These are phyloP conservation scores for Trachymyrmex cornetzi DNA, from an alignment of 1,140 invertebrate genomes.

Conservation along the genomic window DNA sequence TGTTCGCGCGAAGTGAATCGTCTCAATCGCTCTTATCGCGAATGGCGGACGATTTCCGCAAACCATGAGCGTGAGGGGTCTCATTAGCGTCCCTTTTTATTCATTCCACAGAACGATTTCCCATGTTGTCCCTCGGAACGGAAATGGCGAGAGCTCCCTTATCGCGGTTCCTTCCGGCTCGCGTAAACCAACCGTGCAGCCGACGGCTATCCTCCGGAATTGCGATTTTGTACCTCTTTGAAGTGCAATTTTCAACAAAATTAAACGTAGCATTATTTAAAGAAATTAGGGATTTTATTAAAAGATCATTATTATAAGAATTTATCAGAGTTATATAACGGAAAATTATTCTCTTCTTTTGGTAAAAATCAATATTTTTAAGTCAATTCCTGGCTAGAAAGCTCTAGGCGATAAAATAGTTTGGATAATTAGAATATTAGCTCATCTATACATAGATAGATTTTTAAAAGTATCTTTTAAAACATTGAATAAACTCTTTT, in stretches of 20 bases:
- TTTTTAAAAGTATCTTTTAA: not conserved
- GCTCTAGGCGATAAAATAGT: not conserved
- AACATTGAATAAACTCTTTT: not conserved
- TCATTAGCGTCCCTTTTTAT: slow-evolving; percentile 73
- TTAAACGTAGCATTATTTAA: not conserved
- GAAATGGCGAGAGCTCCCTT: slow-evolving; percentile 69
- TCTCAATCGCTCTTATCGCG: slow-evolving; percentile 61
- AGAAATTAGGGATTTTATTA: slow-evolving; percentile 2
- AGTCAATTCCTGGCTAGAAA: not conserved
- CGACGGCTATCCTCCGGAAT: slow-evolving; percentile 47
- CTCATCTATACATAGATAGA: not conserved
- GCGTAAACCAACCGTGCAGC: slow-evolving; percentile 67
- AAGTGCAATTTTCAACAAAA: slow-evolving; percentile 5
- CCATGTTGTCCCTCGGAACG: slow-evolving; percentile 69
- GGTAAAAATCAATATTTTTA: not conserved
- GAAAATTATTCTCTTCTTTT: not conserved
- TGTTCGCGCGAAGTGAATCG: slow-evolving; percentile 47
- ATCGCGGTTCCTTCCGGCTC: slow-evolving; percentile 72
- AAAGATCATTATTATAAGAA: not conserved
- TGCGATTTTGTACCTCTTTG: slow-evolving; percentile 11
- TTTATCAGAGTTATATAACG: not conserved
- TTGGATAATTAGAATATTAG: not conserved
- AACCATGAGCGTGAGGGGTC: slow-evolving; percentile 50
- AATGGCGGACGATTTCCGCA: slow-evolving; percentile 70
- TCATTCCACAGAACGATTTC: slow-evolving; percentile 69